A percentile compares a stretch with the other conserved stretches of the same genome.
phyloP scores from a whole-genome alignment of 2,113 vertebrate genomes.

The Parus major region DNA sequence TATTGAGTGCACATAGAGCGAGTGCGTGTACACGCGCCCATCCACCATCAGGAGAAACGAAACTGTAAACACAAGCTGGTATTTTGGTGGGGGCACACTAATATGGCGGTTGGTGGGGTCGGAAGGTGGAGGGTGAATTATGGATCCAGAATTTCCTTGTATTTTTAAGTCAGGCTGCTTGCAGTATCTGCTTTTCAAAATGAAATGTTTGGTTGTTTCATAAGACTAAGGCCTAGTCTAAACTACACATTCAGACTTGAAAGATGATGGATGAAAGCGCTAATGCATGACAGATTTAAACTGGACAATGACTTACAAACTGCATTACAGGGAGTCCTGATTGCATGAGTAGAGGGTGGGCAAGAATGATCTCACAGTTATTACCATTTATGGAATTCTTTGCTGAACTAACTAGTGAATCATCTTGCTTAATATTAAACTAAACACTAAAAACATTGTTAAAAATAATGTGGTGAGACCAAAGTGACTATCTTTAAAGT shows the following conservation, averaged over 20 bases:
- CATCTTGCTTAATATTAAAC: conserved; percentile 8
- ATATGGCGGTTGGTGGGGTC: conserved; percentile 81
- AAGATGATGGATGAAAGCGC: neutral
- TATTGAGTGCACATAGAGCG: conserved; percentile 82
- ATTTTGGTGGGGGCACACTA: conserved; percentile 83
- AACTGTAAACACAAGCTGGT: conserved; percentile 86
- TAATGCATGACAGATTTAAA: neutral
- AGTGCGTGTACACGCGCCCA: conserved; percentile 78
- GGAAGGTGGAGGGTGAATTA: conserved; percentile 77
- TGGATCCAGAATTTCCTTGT: conserved; percentile 80
- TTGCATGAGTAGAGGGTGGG: neutral
- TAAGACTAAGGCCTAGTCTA: conserved; percentile 58
- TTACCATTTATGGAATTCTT: neutral
- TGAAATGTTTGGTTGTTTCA: conserved; percentile 62
- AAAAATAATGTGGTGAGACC: neutral
- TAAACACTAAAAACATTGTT: neutral
- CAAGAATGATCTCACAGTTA: neutral
- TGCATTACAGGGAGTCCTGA: neutral
- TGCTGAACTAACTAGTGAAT: neutral
- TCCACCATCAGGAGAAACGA: conserved; percentile 77
- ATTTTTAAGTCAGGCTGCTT: conserved; percentile 79
- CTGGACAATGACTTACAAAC: neutral
- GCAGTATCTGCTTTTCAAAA: conserved; percentile 73
- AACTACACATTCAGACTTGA: neutral
- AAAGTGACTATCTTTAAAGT: neutral